A percentile compares a stretch with the other conserved stretches of the same genome.
These are phyloP conservation scores for Drosophila melanica DNA, from an alignment of 1,140 invertebrate genomes.

Conservation along the genomic window DNA sequence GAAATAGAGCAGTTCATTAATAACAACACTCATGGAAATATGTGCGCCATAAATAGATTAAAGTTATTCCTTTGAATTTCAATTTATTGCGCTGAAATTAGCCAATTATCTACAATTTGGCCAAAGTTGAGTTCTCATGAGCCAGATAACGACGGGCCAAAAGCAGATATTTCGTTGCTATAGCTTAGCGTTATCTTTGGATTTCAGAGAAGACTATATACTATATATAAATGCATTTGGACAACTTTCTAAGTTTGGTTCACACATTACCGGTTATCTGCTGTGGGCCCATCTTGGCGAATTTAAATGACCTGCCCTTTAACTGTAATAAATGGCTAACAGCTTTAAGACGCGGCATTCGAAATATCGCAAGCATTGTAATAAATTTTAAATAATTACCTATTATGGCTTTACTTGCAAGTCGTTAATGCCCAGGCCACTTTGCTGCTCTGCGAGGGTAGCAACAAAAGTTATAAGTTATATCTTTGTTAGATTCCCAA, in stretches of 20 bases:
- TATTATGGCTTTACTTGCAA: constrained; percentile 75
- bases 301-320: constrained; percentile 24
- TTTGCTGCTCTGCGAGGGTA: constrained; percentile 1
- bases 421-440: constrained; percentile 34
- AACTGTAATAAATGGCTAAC: constrained; percentile 16
- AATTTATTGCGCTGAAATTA: constrained; percentile 6
- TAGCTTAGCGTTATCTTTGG: neutral
- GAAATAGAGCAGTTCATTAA: constrained; percentile 7
- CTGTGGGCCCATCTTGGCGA: neutral
- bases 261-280: constrained; percentile 11
- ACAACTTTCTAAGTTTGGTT: constrained; percentile 5
- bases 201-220: too few species aligned
- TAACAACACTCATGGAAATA: constrained; percentile 20
- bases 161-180: neutral
- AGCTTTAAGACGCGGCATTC: constrained; percentile 31
- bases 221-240: too few species aligned
- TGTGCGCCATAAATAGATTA: constrained; percentile 42
- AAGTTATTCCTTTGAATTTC: constrained; percentile 31
- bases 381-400: constrained; percentile 84
- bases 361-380: constrained; percentile 63
- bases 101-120: constrained; percentile 10
- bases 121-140: constrained; percentile 20
- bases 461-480: neutral
- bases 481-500: neutral
- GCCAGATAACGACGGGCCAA: constrained; percentile 19